A percentile compares a stretch with the other conserved stretches of the same genome.
Conservation (phyloP, 2,113 vertebrate genomes). For the Tympanuchus pallidicinctus region DNA sequence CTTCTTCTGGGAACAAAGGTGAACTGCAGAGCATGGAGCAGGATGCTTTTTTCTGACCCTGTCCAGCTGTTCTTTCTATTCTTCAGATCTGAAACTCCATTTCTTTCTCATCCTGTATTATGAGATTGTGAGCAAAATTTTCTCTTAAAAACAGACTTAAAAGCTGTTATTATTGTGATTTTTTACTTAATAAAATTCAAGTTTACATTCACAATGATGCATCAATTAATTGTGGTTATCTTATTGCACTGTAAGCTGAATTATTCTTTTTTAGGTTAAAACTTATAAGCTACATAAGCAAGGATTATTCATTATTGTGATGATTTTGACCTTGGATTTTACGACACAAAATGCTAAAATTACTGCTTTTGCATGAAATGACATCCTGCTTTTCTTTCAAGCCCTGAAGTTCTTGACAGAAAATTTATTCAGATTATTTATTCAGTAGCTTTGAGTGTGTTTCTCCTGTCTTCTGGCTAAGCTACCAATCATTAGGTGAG, state of each 20-base stretch:
- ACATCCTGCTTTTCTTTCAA: constrained; percentile 1
- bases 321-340: constrained; percentile 18
- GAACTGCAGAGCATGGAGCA: neutral
- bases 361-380: constrained; percentile 24
- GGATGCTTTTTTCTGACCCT: neutral
- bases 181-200: neutral
- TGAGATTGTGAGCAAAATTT: neutral
- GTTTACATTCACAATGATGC: neutral
- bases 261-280: neutral
- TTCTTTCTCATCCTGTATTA: neutral
- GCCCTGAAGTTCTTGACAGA: neutral
- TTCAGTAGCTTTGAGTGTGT: neutral
- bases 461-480: neutral
- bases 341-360: neutral
- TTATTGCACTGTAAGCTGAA: neutral
- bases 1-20: neutral
- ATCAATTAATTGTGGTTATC: neutral
- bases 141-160: neutral
- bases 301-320: neutral
- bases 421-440: constrained; percentile 23
- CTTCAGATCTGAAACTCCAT: neutral
- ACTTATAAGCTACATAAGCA: neutral
- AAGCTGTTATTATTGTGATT: neutral
- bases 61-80: neutral
- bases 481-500: neutral